These are phyloP conservation scores for Caenorhabditis imperialis DNA, from an alignment of 2,888 invertebrate genomes.

Conservation along the genomic window DNA sequence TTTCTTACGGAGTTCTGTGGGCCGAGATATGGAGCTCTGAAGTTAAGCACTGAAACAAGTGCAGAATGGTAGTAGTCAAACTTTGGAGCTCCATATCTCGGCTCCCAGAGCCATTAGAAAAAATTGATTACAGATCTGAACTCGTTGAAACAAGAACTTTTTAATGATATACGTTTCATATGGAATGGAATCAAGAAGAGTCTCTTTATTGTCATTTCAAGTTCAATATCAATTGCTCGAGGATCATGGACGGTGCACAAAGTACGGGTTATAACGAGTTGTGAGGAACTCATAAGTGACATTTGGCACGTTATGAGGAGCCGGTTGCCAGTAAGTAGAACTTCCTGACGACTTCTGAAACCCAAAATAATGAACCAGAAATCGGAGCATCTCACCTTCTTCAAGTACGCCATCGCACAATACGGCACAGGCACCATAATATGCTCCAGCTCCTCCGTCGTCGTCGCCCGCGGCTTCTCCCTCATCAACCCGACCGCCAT, in stretches of 20 bases:
- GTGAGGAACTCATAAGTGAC: conserved; percentile 53
- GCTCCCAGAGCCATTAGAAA: no score
- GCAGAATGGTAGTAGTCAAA: no score
- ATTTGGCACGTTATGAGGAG: conserved; percentile 49
- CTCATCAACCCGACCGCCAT: conserved; percentile 66
- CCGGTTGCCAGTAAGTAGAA: conserved; percentile 44
- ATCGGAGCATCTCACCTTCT: conserved; percentile 8
- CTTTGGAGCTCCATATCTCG: no score
- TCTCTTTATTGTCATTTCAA: no score
- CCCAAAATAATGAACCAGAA: not conserved
- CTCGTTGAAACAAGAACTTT: no score
- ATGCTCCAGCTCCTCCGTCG: conserved; percentile 49
- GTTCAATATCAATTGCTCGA: no score
- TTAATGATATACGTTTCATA: no score
- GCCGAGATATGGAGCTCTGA: no score
- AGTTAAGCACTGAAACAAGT: no score
- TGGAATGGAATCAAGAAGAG: no score
- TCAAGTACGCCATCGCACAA: conserved; percentile 56
- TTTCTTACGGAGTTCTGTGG: no score
- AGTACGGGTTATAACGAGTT: conserved; percentile 47
- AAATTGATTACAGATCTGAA: no score
- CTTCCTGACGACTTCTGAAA: conserved; percentile 16
- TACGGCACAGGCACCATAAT: conserved; percentile 60
- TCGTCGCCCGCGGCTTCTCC: conserved; percentile 50
- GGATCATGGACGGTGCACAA: conserved; percentile 54